Evolutionary conservation across 2,113 vertebrate species (phyloP).

Genomic region (Prionailurus bengalensis): DNA sequence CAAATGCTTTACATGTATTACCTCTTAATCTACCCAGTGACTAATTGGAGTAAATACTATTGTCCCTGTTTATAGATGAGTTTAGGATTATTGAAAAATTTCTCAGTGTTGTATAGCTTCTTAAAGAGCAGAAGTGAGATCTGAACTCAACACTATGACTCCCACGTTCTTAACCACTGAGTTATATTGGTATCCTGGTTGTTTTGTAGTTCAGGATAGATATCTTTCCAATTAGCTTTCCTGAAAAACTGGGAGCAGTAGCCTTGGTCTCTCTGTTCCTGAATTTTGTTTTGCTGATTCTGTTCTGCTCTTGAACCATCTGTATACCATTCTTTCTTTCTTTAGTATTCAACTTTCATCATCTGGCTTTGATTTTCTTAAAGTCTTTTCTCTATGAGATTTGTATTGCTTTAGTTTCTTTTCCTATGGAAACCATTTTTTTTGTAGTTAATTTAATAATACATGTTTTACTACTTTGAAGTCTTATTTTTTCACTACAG

Average conservation of each 20-base stretch:
- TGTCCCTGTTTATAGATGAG: constrained; percentile 14
- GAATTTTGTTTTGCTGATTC: constrained; percentile 45
- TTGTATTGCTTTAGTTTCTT: constrained; percentile 70
- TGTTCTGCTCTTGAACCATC: constrained; percentile 52
- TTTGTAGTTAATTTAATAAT: constrained; percentile 72
- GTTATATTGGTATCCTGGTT: not conserved
- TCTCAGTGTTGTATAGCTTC: not conserved
- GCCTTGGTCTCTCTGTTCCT: not conserved
- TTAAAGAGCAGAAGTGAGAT: constrained; percentile 1
- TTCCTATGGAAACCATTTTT: constrained; percentile 76
- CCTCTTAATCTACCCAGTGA: not conserved
- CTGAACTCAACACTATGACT: not conserved
- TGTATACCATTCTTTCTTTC: constrained; percentile 57
- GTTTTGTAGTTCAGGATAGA: not conserved
- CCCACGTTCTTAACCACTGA: not conserved
- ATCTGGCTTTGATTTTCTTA: constrained; percentile 75
- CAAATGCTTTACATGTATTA: not conserved
- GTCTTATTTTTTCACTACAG: constrained; percentile 59
- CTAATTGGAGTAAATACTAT: not conserved
- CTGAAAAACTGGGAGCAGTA: not conserved
- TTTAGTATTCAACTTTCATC: constrained; percentile 45
- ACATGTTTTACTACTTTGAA: constrained; percentile 64
- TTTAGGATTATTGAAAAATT: not conserved
- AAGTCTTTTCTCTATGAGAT: constrained; percentile 59
- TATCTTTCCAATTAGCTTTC: not conserved